phyloP scores from a whole-genome alignment of 1,140 invertebrate genomes.

The Lucilia sericata region DNA sequence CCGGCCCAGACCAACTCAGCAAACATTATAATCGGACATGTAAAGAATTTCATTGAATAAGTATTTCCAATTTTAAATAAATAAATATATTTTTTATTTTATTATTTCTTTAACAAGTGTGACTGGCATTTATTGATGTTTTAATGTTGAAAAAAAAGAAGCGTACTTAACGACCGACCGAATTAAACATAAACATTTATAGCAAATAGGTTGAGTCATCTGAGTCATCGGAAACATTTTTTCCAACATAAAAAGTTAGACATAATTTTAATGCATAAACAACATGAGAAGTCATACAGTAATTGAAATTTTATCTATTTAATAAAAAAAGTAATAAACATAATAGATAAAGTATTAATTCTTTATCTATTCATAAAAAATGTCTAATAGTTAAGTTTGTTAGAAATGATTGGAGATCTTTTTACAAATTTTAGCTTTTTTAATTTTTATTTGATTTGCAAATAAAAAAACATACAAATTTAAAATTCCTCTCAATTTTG shows the following conservation, averaged over 20 bases:
- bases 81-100: background rate
- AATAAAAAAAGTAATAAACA: too few relatives aligned
- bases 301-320: too few relatives aligned
- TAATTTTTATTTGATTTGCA: too few relatives aligned
- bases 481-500: too few relatives aligned
- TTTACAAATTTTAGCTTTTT: too few relatives aligned
- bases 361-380: too few relatives aligned
- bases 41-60: background rate
- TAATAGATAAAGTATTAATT: too few relatives aligned
- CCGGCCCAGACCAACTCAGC: background rate
- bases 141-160: background rate
- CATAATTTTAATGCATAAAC: too few relatives aligned
- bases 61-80: background rate
- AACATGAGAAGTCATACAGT: too few relatives aligned
- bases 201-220: background rate
- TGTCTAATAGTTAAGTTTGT: too few relatives aligned
- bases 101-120: slow-evolving; percentile 2
- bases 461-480: too few relatives aligned
- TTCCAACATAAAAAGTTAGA: background rate
- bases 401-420: too few relatives aligned
- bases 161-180: background rate
- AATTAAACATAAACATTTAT: background rate
- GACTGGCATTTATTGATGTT: slow-evolving; percentile 11
- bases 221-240: background rate
- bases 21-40: background rate